Base-by-base conservation (phyloP, 2,888 invertebrate species). In the Atrina japonica region DNA sequence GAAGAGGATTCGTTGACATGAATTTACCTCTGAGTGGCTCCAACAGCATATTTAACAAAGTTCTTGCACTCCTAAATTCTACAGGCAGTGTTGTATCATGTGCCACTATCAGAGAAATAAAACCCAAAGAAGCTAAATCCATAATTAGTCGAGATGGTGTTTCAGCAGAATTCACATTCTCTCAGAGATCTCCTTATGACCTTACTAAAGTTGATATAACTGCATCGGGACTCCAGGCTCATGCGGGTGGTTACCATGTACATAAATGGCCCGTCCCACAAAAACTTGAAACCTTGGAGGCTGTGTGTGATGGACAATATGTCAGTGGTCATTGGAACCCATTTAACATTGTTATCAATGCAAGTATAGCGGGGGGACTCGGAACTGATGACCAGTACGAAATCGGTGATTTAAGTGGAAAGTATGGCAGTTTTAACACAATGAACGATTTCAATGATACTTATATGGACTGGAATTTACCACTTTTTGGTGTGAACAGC, bases 351-450 rank as follows among this genome's bases (percentile, higher is more conserved):
- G 82, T 86, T 61, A 76, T 86, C 11, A 85, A 81, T 9, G 94
- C 94, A 23, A 86, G 82, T 53, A 86, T 88, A 2, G 75, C 75
- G 27, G 81, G 89, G 23, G 90, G 86, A 2, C 93, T 93, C 82
- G 96, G 95, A 41, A 95, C 96, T 0, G 96, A 96, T 88, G 97
- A 98, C 90, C 95, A 96, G 89, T 98, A 97, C 86, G 94, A 96
- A 1, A 92, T 97, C 2, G 98, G 98, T 0, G 97, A 97, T 88
- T 91, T 98, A 9, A 94, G 96, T 61, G 97, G 97, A 21, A 98
- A 97, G 91, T 93, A 96, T 88, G 97, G 97, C 0, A 92, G 93
- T 5, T 91, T 97, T 14, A 94, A 92, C 76, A 95, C 94, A 0
- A 90, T 93, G 43, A 93, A 93, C 0, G 91, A 92, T 0, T 80